Conservation (phyloP, 1,140 invertebrate species). For the Halesus radiatus region DNA sequence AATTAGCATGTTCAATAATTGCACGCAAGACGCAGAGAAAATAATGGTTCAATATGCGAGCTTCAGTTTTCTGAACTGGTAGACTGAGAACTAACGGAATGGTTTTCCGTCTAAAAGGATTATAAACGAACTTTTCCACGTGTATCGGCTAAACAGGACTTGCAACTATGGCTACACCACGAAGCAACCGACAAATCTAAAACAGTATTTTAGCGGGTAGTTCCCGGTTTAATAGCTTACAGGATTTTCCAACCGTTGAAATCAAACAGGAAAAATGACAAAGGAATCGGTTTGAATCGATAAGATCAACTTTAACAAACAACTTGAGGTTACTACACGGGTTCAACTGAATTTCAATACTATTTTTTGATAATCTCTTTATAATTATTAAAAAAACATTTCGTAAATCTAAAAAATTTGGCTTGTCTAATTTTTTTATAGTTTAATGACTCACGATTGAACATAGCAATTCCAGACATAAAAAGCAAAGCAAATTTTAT, state of each 20-base stretch:
- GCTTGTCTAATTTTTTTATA: too few species aligned
- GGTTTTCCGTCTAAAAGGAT: too few species aligned
- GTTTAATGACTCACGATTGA: too few species aligned
- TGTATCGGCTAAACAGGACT: constrained; percentile 46
- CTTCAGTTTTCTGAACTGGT: background rate
- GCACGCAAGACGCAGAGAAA: background rate
- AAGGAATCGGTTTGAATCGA: constrained; percentile 10
- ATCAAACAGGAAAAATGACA: constrained; percentile 25
- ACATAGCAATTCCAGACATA: too few species aligned
- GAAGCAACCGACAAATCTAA: background rate
- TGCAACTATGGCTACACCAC: constrained; percentile 39
- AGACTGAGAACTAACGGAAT: too few species aligned
- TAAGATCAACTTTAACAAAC: constrained; percentile 4
- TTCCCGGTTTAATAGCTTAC: constrained; percentile 2
- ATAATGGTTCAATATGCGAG: constrained; percentile 25
- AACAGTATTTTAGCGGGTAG: background rate
- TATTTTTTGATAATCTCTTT: too few species aligned
- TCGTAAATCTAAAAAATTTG: too few species aligned
- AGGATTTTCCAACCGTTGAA: background rate
- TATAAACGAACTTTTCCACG: constrained; percentile 14
- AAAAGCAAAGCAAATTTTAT: too few species aligned
- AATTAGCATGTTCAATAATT: constrained; percentile 7
- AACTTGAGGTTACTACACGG: too few species aligned
- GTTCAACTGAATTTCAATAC: too few species aligned
- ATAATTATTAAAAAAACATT: too few species aligned